A percentile compares a stretch with the other conserved stretches of the same genome.
phyloP scores from a whole-genome alignment of 2,797 vertebrate genomes.

The Macropodus opercularis region DNA sequence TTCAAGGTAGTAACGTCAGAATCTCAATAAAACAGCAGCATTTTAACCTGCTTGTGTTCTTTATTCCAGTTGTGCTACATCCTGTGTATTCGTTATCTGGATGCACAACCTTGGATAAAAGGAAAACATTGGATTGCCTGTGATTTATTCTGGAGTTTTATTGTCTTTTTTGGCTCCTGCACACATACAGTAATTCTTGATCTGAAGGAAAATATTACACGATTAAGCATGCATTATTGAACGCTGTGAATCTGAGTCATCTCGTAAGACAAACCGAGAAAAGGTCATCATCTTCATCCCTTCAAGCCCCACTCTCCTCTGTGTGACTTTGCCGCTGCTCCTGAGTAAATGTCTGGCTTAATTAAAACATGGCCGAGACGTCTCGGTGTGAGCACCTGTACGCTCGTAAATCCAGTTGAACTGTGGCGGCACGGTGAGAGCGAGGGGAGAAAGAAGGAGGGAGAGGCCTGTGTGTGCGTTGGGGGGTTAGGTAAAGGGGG shows the following conservation, averaged over 20 bases:
- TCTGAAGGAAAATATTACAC: neutral
- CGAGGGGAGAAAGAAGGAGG: conserved; percentile 17
- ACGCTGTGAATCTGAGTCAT: conserved; percentile 41
- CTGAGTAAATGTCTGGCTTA: conserved; percentile 54
- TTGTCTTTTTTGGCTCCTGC: neutral
- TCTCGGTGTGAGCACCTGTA: conserved; percentile 58
- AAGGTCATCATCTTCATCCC: conserved; percentile 51
- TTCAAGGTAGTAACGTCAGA: too few relatives aligned
- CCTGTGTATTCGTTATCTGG: neutral
- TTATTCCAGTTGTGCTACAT: conserved; percentile 2
- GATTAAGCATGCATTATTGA: conserved; percentile 35
- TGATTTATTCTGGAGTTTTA: neutral
- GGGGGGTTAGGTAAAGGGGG: neutral
- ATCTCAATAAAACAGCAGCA: conserved; percentile 43
- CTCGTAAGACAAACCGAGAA: conserved; percentile 51
- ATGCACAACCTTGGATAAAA: neutral
- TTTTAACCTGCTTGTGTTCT: conserved; percentile 7
- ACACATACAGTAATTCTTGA: neutral
- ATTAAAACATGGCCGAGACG: conserved; percentile 57
- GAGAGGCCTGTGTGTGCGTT: neutral
- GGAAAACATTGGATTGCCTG: neutral
- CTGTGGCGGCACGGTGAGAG: conserved; percentile 15
- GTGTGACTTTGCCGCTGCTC: conserved; percentile 56
- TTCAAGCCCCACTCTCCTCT: conserved; percentile 38
- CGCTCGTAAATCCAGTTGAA: conserved; percentile 61